phyloP scores from a whole-genome alignment of 1,140 invertebrate species.

The Drosophila pachea region DNA sequence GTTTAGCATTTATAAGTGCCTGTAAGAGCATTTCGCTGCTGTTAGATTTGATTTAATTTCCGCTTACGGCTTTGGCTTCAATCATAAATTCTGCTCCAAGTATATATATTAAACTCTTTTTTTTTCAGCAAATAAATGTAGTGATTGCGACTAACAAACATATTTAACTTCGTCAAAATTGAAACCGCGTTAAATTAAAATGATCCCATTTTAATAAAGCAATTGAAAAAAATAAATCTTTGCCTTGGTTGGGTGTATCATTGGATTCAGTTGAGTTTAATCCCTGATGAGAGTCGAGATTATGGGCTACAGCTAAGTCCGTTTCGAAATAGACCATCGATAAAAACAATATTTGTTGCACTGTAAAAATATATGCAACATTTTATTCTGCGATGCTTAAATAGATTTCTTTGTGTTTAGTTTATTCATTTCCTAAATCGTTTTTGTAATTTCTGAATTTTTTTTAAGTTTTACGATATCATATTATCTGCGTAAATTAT shows the following conservation, averaged over 20 bases:
- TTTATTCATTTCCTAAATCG: conserved; percentile 32
- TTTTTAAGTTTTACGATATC: conserved; percentile 1
- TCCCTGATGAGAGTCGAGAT: too few species aligned
- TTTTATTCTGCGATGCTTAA: conserved; percentile 40
- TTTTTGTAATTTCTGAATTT: conserved; percentile 13
- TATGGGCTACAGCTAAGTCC: too few species aligned
- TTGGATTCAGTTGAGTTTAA: too few species aligned
- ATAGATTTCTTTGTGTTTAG: conserved; percentile 11
- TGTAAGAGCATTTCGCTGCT: background rate
- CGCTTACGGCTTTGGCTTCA: conserved; percentile 11
- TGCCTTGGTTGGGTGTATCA: too few species aligned
- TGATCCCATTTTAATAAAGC: too few species aligned
- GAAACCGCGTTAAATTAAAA: too few species aligned
- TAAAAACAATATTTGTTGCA: conserved; percentile 24
- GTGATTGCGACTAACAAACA: conserved; percentile 8
- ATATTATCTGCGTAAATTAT: conserved; percentile 25
- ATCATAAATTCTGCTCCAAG: background rate
- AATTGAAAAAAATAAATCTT: too few species aligned
- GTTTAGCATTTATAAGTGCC: background rate
- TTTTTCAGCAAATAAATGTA: conserved; percentile 33
- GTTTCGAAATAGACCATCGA: background rate
- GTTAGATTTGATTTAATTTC: conserved; percentile 9
- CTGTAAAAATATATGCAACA: conserved; percentile 45
- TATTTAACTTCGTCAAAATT: background rate
- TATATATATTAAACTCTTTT: conserved; percentile 11